These are phyloP conservation scores for Ganaspis brasiliensis DNA, from an alignment of 2,888 invertebrate species.

Conservation along the genomic window DNA sequence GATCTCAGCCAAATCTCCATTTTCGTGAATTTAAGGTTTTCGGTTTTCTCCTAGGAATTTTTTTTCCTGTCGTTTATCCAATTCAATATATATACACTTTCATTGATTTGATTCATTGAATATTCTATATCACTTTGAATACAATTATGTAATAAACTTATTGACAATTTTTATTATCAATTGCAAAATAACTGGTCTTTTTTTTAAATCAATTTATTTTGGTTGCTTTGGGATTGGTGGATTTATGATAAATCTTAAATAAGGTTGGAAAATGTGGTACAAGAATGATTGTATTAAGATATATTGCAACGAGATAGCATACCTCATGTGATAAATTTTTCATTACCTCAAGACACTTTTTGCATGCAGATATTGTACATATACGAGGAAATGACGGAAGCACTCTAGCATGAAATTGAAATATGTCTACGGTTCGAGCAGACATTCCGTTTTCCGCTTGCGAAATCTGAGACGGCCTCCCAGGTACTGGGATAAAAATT, in stretches of 20 bases:
- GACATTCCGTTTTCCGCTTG: conserved; percentile 43
- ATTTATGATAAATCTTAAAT: neutral
- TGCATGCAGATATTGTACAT: conserved; percentile 56
- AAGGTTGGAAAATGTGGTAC: neutral
- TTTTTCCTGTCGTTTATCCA: conserved; percentile 39
- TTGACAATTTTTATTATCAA: too few species aligned
- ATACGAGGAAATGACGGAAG: conserved; percentile 68
- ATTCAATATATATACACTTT: neutral
- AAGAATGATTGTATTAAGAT: conserved; percentile 7
- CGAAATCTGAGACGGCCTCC: conserved; percentile 25
- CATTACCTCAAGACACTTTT: conserved; percentile 71
- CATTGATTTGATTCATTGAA: too few species aligned
- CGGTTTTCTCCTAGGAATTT: conserved; percentile 44
- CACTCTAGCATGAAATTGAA: conserved; percentile 76
- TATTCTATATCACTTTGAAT: too few species aligned
- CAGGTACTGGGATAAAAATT: conserved; percentile 23
- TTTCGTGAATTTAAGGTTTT: conserved; percentile 69
- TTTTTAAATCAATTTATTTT: too few species aligned
- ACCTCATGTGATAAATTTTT: conserved; percentile 71
- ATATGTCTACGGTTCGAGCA: conserved; percentile 71
- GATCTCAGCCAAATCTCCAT: conserved; percentile 73
- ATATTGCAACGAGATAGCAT: neutral
- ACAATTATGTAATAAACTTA: too few species aligned
- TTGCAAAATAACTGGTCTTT: too few species aligned
- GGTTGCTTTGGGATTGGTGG: too few species aligned